Evolutionary conservation across 2,888 invertebrate genomes (phyloP).

Genomic region (Gari tellinella): DNA sequence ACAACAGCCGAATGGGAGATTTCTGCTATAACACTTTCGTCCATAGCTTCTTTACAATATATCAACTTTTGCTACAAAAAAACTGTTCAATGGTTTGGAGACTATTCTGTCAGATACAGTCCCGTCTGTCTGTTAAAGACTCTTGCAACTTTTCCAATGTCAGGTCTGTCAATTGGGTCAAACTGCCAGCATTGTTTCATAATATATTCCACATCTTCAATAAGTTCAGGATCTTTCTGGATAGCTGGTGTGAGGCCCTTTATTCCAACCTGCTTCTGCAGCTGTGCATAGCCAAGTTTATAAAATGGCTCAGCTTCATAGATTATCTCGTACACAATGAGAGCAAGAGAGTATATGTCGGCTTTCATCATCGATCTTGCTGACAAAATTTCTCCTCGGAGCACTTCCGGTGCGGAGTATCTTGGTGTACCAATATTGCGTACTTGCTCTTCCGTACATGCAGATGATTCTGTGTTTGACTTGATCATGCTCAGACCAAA

Average conservation of each 20-base stretch:
- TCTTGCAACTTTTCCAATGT: neutral
- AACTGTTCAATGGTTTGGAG: no score
- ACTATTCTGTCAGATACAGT: no score
- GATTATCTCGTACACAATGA: conserved; percentile 50
- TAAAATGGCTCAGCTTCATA: conserved; percentile 56
- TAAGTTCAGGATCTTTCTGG: neutral
- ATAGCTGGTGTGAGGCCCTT: conserved; percentile 31
- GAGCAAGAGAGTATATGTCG: conserved; percentile 52
- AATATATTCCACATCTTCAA: neutral
- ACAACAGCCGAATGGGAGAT: no score
- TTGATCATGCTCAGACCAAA: conserved; percentile 67
- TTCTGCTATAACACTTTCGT: no score
- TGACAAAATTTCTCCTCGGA: conserved; percentile 47
- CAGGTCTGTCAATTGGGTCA: conserved; percentile 20
- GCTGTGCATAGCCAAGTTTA: conserved; percentile 33
- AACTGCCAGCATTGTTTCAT: conserved; percentile 6
- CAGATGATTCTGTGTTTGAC: conserved; percentile 28
- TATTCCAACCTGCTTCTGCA: conserved; percentile 48
- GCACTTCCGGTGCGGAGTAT: conserved; percentile 59
- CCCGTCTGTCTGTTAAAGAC: neutral
- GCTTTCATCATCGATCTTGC: conserved; percentile 40
- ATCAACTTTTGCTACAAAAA: no score
- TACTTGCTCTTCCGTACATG: conserved; percentile 12
- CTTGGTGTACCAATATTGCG: conserved; percentile 54
- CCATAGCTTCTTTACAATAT: no score